phyloP scores from a whole-genome alignment of 2,888 invertebrate genomes.

The Trichogramma dendrolimi region DNA sequence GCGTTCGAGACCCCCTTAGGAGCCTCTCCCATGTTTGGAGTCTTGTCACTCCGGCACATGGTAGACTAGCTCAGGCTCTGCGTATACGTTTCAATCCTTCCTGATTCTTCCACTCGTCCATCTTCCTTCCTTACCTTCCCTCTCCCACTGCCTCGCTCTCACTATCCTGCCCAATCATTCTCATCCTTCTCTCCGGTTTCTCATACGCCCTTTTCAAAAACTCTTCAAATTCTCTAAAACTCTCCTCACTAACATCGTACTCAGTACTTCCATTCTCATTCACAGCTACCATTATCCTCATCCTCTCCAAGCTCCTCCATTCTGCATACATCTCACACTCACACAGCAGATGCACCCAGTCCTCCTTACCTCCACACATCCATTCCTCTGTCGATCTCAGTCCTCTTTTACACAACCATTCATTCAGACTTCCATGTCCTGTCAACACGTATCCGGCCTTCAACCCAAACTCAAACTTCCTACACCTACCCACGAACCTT shows the following conservation, averaged over 20 bases:
- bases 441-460: slow-evolving; percentile 11
- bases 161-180: neutral
- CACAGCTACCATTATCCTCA: neutral
- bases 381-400: neutral
- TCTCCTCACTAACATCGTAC: too few relatives aligned
- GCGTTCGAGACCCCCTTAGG: too few relatives aligned
- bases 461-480: slow-evolving; percentile 5
- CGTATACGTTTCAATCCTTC: too few relatives aligned
- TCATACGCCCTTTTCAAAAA: neutral
- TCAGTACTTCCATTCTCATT: neutral
- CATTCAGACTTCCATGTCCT: slow-evolving; percentile 14
- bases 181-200: neutral
- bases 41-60: too few relatives aligned
- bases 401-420: neutral
- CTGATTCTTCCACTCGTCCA: neutral
- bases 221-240: neutral
- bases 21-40: too few relatives aligned
- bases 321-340: slow-evolving; percentile 12
- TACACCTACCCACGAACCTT: too few relatives aligned
- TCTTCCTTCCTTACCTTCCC: neutral
- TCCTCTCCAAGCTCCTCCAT: neutral
- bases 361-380: slow-evolving; percentile 6
- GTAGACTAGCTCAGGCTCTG: too few relatives aligned
- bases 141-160: neutral
- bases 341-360: slow-evolving; percentile 14